Evolutionary conservation across 2,113 vertebrate genomes (phyloP), one percentile per base, ranked within the genome.

Genomic region (Camelus bactrianus): DNA sequence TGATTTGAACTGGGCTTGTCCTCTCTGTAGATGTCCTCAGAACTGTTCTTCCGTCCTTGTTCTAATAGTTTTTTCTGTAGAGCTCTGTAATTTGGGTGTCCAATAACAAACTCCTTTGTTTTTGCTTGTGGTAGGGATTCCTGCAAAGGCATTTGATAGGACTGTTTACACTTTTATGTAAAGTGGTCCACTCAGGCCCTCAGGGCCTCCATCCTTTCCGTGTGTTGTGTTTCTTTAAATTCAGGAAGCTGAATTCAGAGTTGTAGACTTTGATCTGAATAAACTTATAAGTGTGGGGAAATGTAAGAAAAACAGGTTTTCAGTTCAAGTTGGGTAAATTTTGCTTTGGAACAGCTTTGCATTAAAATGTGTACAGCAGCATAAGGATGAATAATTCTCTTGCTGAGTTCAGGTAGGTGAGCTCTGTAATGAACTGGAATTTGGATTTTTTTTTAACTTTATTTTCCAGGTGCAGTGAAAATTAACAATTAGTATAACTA

Each of bases 261-360:
- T 32, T 84, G 20, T 82, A 91, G 82, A 73, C 85, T 89, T 92
- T 80, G 67, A 93, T 82, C 73, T 86, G 48, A 92, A 93, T 75
- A 77, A 96, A 86, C 56, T 30, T 92, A 5, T 60, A 85, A 46
- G 22, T 83, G 32, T 96, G 62, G 56, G 65, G 77, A 81, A 93
- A 20, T 80, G 48, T 82, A 89, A 75, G 76, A 91, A 85, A 94
- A 93, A 90, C 72, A 96, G 64, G 64, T 84, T 94, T 95, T 94
- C 77, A 50, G 64, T 94, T 92, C 56, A 87, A 42, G 35, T 90
- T 94, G 80, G 60, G 32, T 81, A 80, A 56, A 84, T 89, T 80
- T 94, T 84, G 64, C 76, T 94, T 91, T 81, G 77, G 14, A 83
- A 32, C 58, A 96, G 48, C 52, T 96, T 86, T 93, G 46, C 2